Conservation (phyloP, 1,140 invertebrate genomes). For the Cotesia chilonis region DNA sequence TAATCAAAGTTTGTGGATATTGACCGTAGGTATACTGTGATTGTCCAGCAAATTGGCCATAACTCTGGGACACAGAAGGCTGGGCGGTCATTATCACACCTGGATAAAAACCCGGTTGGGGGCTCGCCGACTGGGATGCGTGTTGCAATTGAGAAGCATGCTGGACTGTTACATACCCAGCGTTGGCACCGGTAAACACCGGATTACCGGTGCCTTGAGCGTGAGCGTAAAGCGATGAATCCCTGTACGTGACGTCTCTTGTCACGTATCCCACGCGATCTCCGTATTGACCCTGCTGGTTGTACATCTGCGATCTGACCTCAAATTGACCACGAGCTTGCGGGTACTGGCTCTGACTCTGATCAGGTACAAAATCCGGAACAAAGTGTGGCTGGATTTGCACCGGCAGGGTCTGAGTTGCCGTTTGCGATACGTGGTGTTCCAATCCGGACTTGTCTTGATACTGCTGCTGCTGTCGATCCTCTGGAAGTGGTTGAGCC, state of each 20-base stretch:
- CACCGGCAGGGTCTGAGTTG: constrained; percentile 57
- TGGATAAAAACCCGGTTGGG: constrained; percentile 56
- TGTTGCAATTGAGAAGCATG: constrained; percentile 49
- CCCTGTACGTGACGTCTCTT: constrained; percentile 55
- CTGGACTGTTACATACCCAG: constrained; percentile 58
- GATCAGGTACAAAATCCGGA: constrained; percentile 51
- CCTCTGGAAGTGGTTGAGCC: constrained; percentile 47
- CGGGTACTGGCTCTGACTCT: constrained; percentile 56
- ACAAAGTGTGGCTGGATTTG: constrained; percentile 57
- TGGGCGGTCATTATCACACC: constrained; percentile 50
- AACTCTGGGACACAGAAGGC: constrained; percentile 43
- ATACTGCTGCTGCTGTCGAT: constrained; percentile 55
- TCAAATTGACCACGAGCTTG: constrained; percentile 59
- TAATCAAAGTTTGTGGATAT: constrained; percentile 59
- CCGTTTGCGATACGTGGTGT: constrained; percentile 55
- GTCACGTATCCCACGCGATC: constrained; percentile 58
- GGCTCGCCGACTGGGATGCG: constrained; percentile 54
- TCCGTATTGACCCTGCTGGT: constrained; percentile 52
- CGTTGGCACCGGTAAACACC: constrained; percentile 50
- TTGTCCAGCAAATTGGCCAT: constrained; percentile 51
- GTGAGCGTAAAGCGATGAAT: constrained; percentile 51
- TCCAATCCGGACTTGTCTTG: constrained; percentile 53
- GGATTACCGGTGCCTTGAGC: constrained; percentile 48
- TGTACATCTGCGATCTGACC: constrained; percentile 56
- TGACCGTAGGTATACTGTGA: constrained; percentile 58